Evolutionary conservation across 2,113 vertebrate species (phyloP).

Genomic region (Calidris pugnax): DNA sequence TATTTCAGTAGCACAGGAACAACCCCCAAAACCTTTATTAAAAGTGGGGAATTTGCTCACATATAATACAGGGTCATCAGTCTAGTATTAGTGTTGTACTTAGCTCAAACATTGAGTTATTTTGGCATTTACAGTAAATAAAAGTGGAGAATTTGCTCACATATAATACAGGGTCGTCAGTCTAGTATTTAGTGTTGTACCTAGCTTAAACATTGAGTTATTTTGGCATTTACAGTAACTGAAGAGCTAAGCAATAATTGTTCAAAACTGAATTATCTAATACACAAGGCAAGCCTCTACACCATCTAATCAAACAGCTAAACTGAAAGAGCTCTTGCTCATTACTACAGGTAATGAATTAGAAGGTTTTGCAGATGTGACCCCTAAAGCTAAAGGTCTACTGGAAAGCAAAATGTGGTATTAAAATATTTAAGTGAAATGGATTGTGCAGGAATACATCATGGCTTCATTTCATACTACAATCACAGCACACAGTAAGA

Average conservation of each 20-base stretch:
- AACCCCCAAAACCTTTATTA: not conserved
- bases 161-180: not conserved
- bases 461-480: not conserved
- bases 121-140: not conserved
- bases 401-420: not conserved
- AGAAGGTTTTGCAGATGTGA: not conserved
- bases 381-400: not conserved
- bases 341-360: not conserved
- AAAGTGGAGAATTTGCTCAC: no score
- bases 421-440: not conserved
- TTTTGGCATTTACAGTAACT: not conserved
- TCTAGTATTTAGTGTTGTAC: not conserved
- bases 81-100: not conserved
- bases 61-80: not conserved
- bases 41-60: not conserved
- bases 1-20: not conserved
- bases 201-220: not conserved
- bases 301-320: not conserved
- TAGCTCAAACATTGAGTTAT: not conserved
- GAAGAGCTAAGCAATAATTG: not conserved
- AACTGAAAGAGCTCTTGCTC: not conserved
- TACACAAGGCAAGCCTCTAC: not conserved
- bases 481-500: not conserved
- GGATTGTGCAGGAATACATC: not conserved
- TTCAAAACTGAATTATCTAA: not conserved